Conservation (phyloP, 2,888 invertebrate species). For the Chymomyza caudatula region DNA sequence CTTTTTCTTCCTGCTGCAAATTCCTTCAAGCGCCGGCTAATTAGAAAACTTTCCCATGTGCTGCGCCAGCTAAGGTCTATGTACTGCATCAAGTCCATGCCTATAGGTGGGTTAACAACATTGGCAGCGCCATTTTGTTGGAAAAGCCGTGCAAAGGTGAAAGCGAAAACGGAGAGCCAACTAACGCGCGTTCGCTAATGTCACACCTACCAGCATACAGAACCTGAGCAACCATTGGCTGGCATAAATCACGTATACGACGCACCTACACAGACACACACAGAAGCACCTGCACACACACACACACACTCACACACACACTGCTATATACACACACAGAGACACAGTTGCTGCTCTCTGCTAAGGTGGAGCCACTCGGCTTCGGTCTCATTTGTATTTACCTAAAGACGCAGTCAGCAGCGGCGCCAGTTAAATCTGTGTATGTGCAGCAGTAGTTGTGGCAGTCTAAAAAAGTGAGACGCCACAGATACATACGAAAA, state of each 20-base stretch:
- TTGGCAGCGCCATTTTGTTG: constrained; percentile 60
- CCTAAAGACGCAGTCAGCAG: constrained; percentile 52
- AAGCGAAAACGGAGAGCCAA: constrained; percentile 35
- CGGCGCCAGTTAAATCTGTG: not conserved
- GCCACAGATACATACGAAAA: constrained; percentile 45
- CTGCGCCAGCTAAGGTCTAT: not conserved
- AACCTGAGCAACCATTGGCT: constrained; percentile 76
- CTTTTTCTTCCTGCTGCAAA: constrained; percentile 22
- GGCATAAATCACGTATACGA: constrained; percentile 76
- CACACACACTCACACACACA: constrained; percentile 31
- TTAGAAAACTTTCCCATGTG: constrained; percentile 68
- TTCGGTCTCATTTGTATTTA: constrained; percentile 73
- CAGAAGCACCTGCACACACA: constrained; percentile 19
- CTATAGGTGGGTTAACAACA: constrained; percentile 31
- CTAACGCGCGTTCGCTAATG: constrained; percentile 59
- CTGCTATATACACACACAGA: constrained; percentile 54
- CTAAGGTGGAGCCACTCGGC: constrained; percentile 70
- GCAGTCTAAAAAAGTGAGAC: constrained; percentile 22
- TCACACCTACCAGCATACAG: constrained; percentile 76
- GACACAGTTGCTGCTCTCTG: constrained; percentile 20
- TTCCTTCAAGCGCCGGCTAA: constrained; percentile 56
- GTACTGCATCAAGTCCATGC: not conserved
- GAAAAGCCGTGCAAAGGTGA: constrained; percentile 53
- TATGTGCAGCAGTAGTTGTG: constrained; percentile 10
- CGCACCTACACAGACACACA: constrained; percentile 36